Evolutionary conservation across 2,797 vertebrate genomes (phyloP), one percentile per base, ranked within the genome.

Genomic region (Vireo griseus): DNA sequence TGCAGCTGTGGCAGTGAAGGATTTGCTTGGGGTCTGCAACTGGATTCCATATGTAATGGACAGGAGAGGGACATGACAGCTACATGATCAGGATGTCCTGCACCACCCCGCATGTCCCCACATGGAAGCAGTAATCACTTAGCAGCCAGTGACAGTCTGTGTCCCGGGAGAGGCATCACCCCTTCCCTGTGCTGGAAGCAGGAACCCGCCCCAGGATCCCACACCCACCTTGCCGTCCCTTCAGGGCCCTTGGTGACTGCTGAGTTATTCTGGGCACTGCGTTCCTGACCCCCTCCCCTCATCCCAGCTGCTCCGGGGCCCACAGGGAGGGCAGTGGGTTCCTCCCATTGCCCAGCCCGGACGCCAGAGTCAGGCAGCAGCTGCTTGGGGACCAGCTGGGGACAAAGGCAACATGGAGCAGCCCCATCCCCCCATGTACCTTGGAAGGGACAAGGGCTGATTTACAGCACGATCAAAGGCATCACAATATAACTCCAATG

Each of bases 221-320:
- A 1, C 2, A 8, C 25, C 66, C 8, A 1, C 54, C 74, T 65
- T 16, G 1, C 55, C 21, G 2, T 18, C 69, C 66, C 74, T 1
- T 1, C 0, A 2, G 76, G 48, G 59, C 55, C 88, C 77, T 79
- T 2, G 10, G 74, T 0, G 48, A 68, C 91, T 57, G 84, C 47
- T 0, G 50, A 94, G 92, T 76, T 97, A 96, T 96, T 96, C 75
- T 4, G 4, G 58, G 94, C 10, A 0, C 54, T 1, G 3, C 6
- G 2, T 62, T 93, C 84, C 89, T 92, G 84, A 26, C 57, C 42
- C 73, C 20, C 28, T 86, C 31, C 72, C 82, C 75, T 71, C 0
- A 0, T 84, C 91, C 91, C 95, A 97, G 93, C 95, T 97, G 97
- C 91, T 95, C 44, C 2, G 3, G 58, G 89, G 61, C 63, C 6